A percentile compares a stretch with the other conserved stretches of the same genome.
Conservation (phyloP, 2,113 vertebrate species). For the Saccopteryx bilineata region DNA sequence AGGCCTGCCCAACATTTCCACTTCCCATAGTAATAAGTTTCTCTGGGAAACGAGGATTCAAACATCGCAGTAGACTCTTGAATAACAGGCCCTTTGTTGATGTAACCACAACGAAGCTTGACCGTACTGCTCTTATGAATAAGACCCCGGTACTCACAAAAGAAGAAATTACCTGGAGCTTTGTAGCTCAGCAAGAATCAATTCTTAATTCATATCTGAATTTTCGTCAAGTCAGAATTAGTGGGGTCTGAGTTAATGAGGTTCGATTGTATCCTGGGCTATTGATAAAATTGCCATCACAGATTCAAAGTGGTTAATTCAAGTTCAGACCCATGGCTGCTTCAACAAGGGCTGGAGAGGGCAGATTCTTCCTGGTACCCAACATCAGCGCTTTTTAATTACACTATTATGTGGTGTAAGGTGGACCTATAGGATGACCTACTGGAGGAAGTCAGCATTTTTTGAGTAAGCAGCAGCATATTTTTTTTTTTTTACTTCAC, state of each 20-base stretch:
- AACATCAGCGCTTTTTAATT: slow-evolving; percentile 85
- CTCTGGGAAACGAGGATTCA: slow-evolving; percentile 55
- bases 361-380: slow-evolving; percentile 67
- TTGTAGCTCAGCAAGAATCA: slow-evolving; percentile 70
- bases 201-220: slow-evolving; percentile 56
- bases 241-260: slow-evolving; percentile 58
- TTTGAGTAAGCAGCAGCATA: slow-evolving; percentile 82
- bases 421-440: slow-evolving; percentile 77
- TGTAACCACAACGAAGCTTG: background rate
- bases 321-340: slow-evolving; percentile 28
- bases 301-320: background rate
- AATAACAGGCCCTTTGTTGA: slow-evolving; percentile 64
- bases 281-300: slow-evolving; percentile 57
- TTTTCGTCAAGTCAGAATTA: slow-evolving; percentile 67
- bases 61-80: slow-evolving; percentile 13
- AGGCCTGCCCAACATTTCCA: background rate
- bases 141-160: slow-evolving; percentile 62
- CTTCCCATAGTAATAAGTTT: slow-evolving; percentile 41
- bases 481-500: slow-evolving; percentile 83
- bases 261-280: slow-evolving; percentile 64
- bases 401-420: slow-evolving; percentile 74
- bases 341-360: slow-evolving; percentile 68
- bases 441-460: slow-evolving; percentile 85
- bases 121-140: slow-evolving; percentile 33
- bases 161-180: slow-evolving; percentile 66